These are phyloP conservation scores for Neosalanx taihuensis DNA, from an alignment of 2,797 vertebrate genomes.

Conservation along the genomic window DNA sequence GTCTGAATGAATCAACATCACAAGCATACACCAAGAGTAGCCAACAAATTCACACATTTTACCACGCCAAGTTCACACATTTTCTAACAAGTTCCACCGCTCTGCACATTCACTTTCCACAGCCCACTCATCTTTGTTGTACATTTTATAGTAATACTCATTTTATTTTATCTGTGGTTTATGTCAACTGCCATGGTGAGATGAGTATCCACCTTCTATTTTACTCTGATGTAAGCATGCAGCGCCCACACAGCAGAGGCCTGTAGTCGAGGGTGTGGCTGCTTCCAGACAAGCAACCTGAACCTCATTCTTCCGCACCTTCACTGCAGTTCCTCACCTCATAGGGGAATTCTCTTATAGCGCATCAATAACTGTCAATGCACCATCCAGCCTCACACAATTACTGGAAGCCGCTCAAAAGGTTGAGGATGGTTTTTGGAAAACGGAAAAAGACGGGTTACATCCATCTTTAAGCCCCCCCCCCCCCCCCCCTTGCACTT, in stretches of 20 bases:
- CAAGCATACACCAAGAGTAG: background rate
- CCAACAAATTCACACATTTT: background rate
- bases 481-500: background rate
- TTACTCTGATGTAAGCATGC: background rate
- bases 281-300: conserved; percentile 62
- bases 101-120: too few relatives aligned
- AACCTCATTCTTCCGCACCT: conserved; percentile 67
- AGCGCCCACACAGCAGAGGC: background rate
- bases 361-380: conserved; percentile 57
- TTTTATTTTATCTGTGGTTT: background rate
- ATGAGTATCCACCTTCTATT: background rate
- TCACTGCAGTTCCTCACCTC: conserved; percentile 58
- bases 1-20: background rate
- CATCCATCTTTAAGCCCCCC: background rate
- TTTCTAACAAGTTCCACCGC: too few relatives aligned
- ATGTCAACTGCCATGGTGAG: too few relatives aligned
- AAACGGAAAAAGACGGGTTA: background rate
- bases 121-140: too few relatives aligned
- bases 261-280: conserved; percentile 57
- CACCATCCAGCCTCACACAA: conserved; percentile 9
- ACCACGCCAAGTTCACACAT: background rate
- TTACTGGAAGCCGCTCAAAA: conserved; percentile 19
- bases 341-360: conserved; percentile 31
- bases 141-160: background rate
- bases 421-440: conserved; percentile 2